Percentiles rank a stretch among this genome's conserved stretches.
Conservation (phyloP, 1,140 invertebrate species). For the Cyrtorhinus lividipennis region DNA sequence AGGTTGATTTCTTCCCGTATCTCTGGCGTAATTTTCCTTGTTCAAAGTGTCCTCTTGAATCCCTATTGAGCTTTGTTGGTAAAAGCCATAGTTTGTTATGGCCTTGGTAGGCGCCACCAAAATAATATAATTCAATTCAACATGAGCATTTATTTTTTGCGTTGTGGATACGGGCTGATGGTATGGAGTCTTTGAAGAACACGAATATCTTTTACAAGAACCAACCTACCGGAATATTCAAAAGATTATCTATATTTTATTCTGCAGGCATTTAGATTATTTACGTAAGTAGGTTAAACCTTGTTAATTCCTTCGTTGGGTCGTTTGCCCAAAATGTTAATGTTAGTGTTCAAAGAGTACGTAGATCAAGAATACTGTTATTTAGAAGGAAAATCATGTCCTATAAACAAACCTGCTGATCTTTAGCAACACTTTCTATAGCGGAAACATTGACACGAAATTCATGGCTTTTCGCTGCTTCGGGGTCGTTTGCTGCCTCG, state of each 20-base stretch:
- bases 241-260: background rate
- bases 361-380: background rate
- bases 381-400: background rate
- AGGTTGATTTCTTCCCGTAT: no score
- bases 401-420: constrained; percentile 13
- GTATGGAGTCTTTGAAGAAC: no score
- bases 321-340: background rate
- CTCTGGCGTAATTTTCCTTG: no score
- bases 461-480: background rate
- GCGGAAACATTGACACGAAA: constrained; percentile 12
- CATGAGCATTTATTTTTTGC: no score
- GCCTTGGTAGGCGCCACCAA: no score
- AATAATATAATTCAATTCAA: no score
- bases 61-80: no score
- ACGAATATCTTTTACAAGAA: background rate
- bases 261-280: background rate
- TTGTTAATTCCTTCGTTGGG: background rate
- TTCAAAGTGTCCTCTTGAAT: no score
- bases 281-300: background rate
- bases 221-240: background rate
- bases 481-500: background rate
- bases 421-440: constrained; percentile 11
- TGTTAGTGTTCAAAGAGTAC: background rate
- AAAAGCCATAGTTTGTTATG: no score
- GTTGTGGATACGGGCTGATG: no score